A percentile compares a stretch with the other conserved stretches of the same genome.
phyloP scores from a whole-genome alignment of 2,888 invertebrate genomes.

The Eumacrocentrus americanus region DNA sequence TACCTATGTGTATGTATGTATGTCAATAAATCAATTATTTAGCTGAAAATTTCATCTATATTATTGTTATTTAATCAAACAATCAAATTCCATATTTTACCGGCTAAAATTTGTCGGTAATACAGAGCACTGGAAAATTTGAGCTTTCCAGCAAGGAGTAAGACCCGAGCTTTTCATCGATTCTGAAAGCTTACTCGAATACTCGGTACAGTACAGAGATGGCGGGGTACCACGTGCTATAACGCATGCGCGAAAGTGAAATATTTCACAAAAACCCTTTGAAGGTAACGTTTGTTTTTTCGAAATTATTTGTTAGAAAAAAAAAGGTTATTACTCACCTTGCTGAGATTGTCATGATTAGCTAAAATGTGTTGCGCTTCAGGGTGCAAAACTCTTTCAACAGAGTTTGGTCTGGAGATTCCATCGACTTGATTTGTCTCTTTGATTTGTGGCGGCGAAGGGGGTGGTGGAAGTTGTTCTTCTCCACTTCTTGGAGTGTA shows the following conservation, averaged over 20 bases:
- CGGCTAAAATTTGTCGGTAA: neutral
- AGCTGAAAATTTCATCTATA: no score
- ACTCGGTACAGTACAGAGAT: neutral
- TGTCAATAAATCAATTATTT: no score
- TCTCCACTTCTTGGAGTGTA: slow-evolving; percentile 62
- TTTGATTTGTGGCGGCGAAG: slow-evolving; percentile 62
- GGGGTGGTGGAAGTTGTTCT: slow-evolving; percentile 64
- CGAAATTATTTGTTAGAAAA: neutral
- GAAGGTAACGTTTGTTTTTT: neutral
- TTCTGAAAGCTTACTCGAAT: neutral
- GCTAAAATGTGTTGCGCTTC: slow-evolving; percentile 49
- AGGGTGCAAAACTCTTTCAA: slow-evolving; percentile 59
- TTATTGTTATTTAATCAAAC: neutral
- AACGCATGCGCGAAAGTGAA: slow-evolving; percentile 4
- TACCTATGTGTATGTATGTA: no score
- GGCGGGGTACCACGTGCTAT: neutral
- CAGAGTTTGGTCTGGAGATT: slow-evolving; percentile 60
- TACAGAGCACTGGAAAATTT: neutral
- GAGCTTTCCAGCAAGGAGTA: neutral
- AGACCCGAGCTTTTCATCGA: neutral
- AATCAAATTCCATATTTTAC: neutral
- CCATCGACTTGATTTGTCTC: slow-evolving; percentile 56
- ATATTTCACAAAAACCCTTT: neutral
- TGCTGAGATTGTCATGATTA: slow-evolving; percentile 50
- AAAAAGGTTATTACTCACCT: slow-evolving; percentile 45